Percentiles rank a stretch among this genome's conserved stretches.
phyloP scores from a whole-genome alignment of 2,797 vertebrate species.

The Phalanger gymnotis region DNA sequence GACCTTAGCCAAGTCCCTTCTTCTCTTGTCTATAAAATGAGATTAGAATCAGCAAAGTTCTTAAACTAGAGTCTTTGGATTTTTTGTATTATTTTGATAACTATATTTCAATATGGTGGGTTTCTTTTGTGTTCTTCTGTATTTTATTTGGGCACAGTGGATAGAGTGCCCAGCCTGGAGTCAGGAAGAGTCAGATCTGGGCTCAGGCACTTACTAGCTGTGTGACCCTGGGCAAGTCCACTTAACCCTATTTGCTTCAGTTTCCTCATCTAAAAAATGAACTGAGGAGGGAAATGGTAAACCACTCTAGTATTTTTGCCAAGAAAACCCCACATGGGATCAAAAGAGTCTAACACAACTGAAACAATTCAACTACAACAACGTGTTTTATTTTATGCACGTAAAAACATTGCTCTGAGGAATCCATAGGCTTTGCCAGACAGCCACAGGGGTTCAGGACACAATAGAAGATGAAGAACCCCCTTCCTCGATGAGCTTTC shows the following conservation, averaged over 20 bases:
- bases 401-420: background rate
- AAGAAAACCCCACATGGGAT: background rate
- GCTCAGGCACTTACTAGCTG: background rate
- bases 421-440: background rate
- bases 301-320: background rate
- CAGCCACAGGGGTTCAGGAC: background rate
- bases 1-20: background rate
- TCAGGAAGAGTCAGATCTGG: background rate
- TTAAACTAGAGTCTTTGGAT: background rate
- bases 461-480: background rate
- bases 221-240: conserved; percentile 17
- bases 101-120: background rate
- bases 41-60: background rate
- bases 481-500: background rate
- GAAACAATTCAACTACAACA: background rate
- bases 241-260: background rate
- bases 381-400: background rate
- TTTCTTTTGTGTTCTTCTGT: background rate
- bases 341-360: background rate
- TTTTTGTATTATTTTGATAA: background rate
- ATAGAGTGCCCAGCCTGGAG: background rate
- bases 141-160: background rate
- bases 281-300: background rate
- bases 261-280: background rate
- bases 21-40: background rate